Base-by-base conservation (phyloP, 1,140 invertebrate species). In the Portunus trituberculatus region DNA sequence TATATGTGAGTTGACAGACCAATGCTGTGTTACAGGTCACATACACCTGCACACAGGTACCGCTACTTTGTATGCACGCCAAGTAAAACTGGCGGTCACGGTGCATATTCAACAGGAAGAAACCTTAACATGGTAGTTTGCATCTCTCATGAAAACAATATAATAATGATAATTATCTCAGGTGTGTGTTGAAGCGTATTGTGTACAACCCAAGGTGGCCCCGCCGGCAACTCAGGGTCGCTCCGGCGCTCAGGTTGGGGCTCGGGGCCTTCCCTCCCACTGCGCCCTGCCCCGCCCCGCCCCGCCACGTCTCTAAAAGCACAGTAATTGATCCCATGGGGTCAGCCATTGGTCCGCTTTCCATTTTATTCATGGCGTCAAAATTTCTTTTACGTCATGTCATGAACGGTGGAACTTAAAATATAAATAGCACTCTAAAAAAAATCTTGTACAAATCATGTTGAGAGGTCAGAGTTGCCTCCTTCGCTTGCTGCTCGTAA, bases 261-360 rank as follows among this genome's bases (percentile, higher is more conserved):
- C 29, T 20, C 12, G 59, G 29, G 39, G 46, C 46, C 28, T 20
- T 39, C 7, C 84, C 8, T 31, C 32, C 20, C 39, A 10, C 31
- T 39, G 28, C 59, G 28, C 48, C 48, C 32, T 67, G 8, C 84
- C 29, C 39, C 29, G 86, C 87, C 93, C 48, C 93, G 52, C 88
- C 82, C 67, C 46, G 28, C 10, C 88, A 0, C 67, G 59, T 45
- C 20, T 91, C 89, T 95, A 95, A 95, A 95, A 95, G 94, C 94
- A 95, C 94, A 92, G 52, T 95, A 86, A 95, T 95, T 95, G 94
- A 95, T 95, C 94, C 94, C 94, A 92, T 92, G 83, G 76, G 59
- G 84, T 95, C 87, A 86, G 82, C 91, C 94, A 59, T 95, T 95
- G 94, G 94, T 95, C 94, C 94, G 92, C 94, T 93, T 93, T 76